A percentile compares a stretch with the other conserved stretches of the same genome.
phyloP scores from a whole-genome alignment of 1,140 invertebrate species.

The Cydia amplana region DNA sequence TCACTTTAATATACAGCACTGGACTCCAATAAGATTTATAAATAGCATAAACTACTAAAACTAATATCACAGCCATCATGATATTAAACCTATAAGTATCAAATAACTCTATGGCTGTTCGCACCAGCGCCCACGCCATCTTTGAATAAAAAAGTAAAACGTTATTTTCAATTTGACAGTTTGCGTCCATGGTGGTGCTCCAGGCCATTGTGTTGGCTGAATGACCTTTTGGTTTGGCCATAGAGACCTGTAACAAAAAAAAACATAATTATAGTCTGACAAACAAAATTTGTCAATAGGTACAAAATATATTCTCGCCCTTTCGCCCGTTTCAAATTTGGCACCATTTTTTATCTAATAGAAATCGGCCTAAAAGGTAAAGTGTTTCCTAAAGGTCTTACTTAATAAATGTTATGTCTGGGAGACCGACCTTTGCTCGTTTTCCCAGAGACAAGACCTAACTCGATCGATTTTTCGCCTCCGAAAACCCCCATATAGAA shows the following conservation, averaged over 20 bases:
- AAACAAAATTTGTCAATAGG: too few species aligned
- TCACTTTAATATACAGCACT: constrained; percentile 54
- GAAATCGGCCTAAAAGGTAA: too few species aligned
- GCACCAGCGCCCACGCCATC: constrained; percentile 36
- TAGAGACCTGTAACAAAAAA: background rate
- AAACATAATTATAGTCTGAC: background rate
- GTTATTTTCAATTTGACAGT: constrained; percentile 38
- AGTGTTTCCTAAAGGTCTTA: too few species aligned
- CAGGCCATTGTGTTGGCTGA: background rate
- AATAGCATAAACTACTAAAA: constrained; percentile 44
- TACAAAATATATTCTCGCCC: too few species aligned
- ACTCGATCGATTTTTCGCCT: too few species aligned
- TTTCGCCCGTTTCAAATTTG: too few species aligned
- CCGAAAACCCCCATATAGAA: too few species aligned
- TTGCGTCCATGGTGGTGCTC: constrained; percentile 13
- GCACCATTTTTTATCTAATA: too few species aligned
- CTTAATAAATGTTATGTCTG: too few species aligned
- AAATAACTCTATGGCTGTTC: constrained; percentile 40
- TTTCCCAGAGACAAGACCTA: too few species aligned
- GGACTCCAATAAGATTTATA: constrained; percentile 61
- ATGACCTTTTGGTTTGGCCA: background rate
- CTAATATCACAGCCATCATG: constrained; percentile 42
- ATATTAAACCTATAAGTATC: constrained; percentile 41
- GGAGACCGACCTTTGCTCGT: too few species aligned
- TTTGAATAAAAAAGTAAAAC: constrained; percentile 42